Base-by-base conservation (phyloP, 1,140 invertebrate genomes). In the Anastrepha obliqua region DNA sequence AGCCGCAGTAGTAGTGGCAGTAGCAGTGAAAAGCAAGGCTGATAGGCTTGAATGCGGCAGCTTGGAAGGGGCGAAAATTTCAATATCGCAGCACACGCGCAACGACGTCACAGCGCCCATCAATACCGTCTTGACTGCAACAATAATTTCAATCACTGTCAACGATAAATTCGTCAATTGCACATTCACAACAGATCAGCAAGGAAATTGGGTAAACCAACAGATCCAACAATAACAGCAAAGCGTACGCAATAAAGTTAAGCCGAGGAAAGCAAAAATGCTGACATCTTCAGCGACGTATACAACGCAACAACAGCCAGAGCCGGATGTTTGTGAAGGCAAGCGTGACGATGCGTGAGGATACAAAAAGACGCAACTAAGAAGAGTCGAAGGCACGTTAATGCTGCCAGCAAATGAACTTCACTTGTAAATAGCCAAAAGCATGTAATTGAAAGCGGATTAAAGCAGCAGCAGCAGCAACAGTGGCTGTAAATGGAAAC, bases 101-200 rank as follows among this genome's bases (percentile, higher is more conserved):
- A 13, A 8, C 7, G 7, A 13, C 13, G 55, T 58, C 29, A 67
- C 29, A 67, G 20, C 29, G 29, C 29, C 65, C 60, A 17, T 17
- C 60, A 42, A 67, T 42, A 5, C 20, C 65, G n/a, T 13, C 65
- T 67, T 67, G 20, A 67, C 65, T 67, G 65, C 65, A 74, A 87
- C 58, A 78, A 60, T 55, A 87, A 87, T 78, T 87, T 87, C 87
- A 87, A 87, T 87, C 87, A 87, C 67, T 87, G 70, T 74, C 67
- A 87, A 87, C 87, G 44, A 87, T 87, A 87, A 87, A 87, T 87
- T 87, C 67, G 70, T 87, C 87, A 87, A 81, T 87, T 78, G 70
- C 70, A n/a, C 70, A 87, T 81, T 17, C 58, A 81, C 20, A 87
- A 60, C 39, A 87, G 87, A 81, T 55, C 70, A 65, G 5, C 39